These are phyloP conservation scores for Aramus guarauna DNA, from an alignment of 2,113 vertebrate species.

Conservation along the genomic window DNA sequence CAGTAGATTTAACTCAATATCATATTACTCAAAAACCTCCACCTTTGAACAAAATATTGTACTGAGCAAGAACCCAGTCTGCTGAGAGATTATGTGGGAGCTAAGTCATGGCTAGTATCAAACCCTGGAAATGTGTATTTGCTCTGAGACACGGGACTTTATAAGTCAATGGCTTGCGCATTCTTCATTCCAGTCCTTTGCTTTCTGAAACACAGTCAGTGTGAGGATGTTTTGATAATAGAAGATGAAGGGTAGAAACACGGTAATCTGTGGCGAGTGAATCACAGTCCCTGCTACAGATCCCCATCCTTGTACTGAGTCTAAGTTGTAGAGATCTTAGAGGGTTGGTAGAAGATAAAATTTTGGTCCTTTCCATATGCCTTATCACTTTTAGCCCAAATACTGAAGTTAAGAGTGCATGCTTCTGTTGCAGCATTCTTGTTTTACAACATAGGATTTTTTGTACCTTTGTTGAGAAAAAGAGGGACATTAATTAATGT, in stretches of 20 bases:
- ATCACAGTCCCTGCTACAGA: neutral
- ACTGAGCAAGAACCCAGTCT: neutral
- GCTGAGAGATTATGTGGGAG: neutral
- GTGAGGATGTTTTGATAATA: neutral
- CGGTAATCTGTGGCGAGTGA: neutral
- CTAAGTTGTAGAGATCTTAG: fast-evolving
- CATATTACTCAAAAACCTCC: neutral
- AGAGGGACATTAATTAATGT: neutral
- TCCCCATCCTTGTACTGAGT: neutral
- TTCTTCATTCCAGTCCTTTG: neutral
- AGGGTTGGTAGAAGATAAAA: neutral
- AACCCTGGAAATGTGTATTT: neutral
- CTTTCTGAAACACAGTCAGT: neutral
- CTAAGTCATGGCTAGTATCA: neutral
- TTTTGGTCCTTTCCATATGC: neutral
- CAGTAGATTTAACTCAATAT: neutral
- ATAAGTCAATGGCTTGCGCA: neutral
- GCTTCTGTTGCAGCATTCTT: neutral
- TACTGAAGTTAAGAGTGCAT: neutral
- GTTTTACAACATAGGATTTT: neutral
- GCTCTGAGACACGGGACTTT: neutral
- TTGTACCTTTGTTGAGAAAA: neutral
- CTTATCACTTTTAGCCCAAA: neutral
- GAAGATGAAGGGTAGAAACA: neutral
- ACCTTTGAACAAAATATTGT: neutral